These are phyloP conservation scores for Rhinophrynus dorsalis DNA, from an alignment of 2,797 vertebrate species.

Conservation along the genomic window DNA sequence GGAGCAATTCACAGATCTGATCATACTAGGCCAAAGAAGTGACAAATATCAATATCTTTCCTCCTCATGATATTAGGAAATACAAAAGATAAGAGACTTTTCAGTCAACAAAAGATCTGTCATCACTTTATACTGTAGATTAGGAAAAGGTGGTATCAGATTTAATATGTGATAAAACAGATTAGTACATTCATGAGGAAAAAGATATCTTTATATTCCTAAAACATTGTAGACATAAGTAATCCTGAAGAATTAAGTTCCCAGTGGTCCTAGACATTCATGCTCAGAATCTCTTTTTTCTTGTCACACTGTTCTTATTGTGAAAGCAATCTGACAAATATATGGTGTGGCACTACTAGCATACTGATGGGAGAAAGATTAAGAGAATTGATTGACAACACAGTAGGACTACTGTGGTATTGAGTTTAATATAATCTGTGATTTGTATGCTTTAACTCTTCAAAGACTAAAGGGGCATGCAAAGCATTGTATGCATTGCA, in stretches of 20 bases:
- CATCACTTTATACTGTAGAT: neutral
- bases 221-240: neutral
- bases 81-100: neutral
- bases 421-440: too few species aligned
- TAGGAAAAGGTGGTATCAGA: neutral
- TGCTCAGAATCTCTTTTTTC: neutral
- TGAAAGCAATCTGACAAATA: too few species aligned
- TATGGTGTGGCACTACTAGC: too few species aligned
- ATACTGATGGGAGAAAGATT: too few species aligned
- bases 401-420: too few species aligned
- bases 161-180: neutral
- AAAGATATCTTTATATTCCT: neutral
- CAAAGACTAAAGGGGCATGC: too few species aligned
- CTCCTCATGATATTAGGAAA: neutral
- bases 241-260: neutral
- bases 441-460: too few species aligned
- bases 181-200: neutral
- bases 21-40: neutral
- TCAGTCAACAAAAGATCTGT: neutral
- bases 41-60: neutral
- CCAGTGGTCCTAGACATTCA: neutral
- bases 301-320: too few species aligned
- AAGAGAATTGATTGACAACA: too few species aligned
- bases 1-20: neutral
- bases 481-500: too few species aligned